These are phyloP conservation scores for Habroteleia sp. DNA, from an alignment of 2,888 invertebrate species.

Conservation along the genomic window DNA sequence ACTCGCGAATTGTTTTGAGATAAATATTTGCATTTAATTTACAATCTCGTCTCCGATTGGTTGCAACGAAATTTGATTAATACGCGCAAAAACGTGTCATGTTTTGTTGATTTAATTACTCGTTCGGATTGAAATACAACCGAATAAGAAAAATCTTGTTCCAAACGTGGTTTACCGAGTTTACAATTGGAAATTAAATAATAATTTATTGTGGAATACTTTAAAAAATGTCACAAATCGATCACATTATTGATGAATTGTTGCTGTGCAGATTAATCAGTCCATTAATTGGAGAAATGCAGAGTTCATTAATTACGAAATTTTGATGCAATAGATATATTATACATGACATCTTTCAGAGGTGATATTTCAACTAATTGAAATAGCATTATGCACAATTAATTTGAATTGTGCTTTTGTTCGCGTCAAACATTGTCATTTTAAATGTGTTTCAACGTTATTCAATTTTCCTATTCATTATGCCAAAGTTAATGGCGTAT, in stretches of 20 bases:
- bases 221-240: not conserved
- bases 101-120: slow-evolving; percentile 24
- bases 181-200: slow-evolving; percentile 12
- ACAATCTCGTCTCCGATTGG: not conserved
- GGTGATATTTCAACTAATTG: slow-evolving; percentile 19
- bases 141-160: too few relatives aligned
- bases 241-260: slow-evolving; percentile 24
- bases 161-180: not conserved
- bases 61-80: slow-evolving; percentile 20
- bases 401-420: slow-evolving; percentile 31
- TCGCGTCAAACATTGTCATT: slow-evolving; percentile 13
- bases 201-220: slow-evolving; percentile 11
- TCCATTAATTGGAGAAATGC: slow-evolving; percentile 40
- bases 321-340: slow-evolving; percentile 10
- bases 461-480: slow-evolving; percentile 18
- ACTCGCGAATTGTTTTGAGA: slow-evolving; percentile 7
- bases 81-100: slow-evolving; percentile 13
- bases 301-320: slow-evolving; percentile 34
- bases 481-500: too few relatives aligned
- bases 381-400: slow-evolving; percentile 18
- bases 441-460: slow-evolving; percentile 1
- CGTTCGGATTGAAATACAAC: slow-evolving; percentile 3
- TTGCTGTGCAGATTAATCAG: slow-evolving; percentile 26
- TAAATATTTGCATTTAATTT: slow-evolving; percentile 49
- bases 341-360: slow-evolving; percentile 24